Base-by-base conservation (phyloP, 2,888 invertebrate genomes). In the Luffia ferchaultella region DNA sequence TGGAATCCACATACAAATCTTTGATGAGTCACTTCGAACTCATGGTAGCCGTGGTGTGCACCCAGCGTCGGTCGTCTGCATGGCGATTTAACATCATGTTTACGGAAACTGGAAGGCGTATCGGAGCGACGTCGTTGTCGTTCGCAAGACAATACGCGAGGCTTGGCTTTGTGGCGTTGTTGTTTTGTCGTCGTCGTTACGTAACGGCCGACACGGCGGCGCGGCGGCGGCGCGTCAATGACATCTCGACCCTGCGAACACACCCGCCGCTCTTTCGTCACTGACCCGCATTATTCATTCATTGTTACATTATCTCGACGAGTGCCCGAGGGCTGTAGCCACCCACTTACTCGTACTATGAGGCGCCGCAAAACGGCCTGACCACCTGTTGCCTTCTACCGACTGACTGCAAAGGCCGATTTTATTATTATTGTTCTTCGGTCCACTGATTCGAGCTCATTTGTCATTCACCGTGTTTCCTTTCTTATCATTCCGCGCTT, bases 211-310 rank as follows among this genome's bases (percentile, higher is more conserved):
- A 59, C 70, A 74, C 49, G n/a, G n/a, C n/a, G n/a, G n/a, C 46
- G 47, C 47, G n/a, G 20, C 19, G 46, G 42, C 18, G 42, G 67
- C 69, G 66, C 74, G 73, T 77, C 79, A 78, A 76, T 73, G 76
- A 74, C 76, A 77, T 76, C 76, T 76, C 76, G 80, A 79, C 79
- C 80, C 78, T 77, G 79, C 71, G 43, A 30, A 30, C 30, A 30
- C 30, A 12, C 30, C 30, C 67, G 71, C 70, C 65, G 70, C 71
- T 20, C 49, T 76, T 76, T 78, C 72, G 76, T 73, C 73, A 78
- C 73, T 79, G 82, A 79, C 82, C 79, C 79, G 80, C 78, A 78
- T 80, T 68, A 70, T 30, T 30, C 69, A 68, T 65, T 66, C 67
- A 66, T 63, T 67, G 30, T 30, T 30, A 30, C 30, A 30, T 30